phyloP scores from a whole-genome alignment of 2,797 vertebrate species.

The Holocentrus rufus region DNA sequence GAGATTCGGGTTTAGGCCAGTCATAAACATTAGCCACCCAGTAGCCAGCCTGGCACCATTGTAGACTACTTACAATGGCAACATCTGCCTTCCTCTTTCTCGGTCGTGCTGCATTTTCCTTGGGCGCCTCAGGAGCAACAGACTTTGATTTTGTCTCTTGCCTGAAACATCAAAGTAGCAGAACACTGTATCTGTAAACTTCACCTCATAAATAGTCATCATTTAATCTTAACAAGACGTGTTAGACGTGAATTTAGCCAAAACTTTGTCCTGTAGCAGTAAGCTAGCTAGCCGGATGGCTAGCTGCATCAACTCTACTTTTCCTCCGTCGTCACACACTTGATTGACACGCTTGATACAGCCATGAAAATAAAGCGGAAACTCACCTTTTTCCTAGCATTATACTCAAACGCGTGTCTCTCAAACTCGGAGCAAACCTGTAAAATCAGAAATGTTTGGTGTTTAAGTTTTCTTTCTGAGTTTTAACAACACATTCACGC shows the following conservation, averaged over 20 bases:
- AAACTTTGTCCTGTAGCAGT: constrained; percentile 32
- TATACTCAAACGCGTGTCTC: constrained; percentile 58
- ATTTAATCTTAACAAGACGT: background rate
- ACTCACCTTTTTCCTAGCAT: constrained; percentile 89
- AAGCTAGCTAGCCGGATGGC: constrained; percentile 69
- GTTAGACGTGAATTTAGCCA: background rate
- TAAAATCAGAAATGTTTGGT: constrained; percentile 22
- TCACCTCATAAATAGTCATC: background rate
- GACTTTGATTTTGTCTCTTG: constrained; percentile 76
- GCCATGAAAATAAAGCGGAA: background rate
- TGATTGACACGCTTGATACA: constrained; percentile 35
- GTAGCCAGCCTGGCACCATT: constrained; percentile 26
- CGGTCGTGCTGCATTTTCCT: constrained; percentile 75
- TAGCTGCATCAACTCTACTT: constrained; percentile 55
- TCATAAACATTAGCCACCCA: background rate
- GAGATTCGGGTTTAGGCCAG: background rate
- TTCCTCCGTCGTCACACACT: constrained; percentile 38
- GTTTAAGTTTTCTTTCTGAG: constrained; percentile 15
- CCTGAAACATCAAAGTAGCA: constrained; percentile 64
- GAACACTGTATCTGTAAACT: background rate
- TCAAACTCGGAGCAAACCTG: constrained; percentile 71
- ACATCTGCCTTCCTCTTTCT: constrained; percentile 98
- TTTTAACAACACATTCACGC: constrained; percentile 38
- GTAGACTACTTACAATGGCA: constrained; percentile 87
- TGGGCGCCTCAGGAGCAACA: constrained; percentile 68